These are phyloP conservation scores for Serranus cabrilla DNA, from an alignment of 2,797 vertebrate species.

Conservation along the genomic window DNA sequence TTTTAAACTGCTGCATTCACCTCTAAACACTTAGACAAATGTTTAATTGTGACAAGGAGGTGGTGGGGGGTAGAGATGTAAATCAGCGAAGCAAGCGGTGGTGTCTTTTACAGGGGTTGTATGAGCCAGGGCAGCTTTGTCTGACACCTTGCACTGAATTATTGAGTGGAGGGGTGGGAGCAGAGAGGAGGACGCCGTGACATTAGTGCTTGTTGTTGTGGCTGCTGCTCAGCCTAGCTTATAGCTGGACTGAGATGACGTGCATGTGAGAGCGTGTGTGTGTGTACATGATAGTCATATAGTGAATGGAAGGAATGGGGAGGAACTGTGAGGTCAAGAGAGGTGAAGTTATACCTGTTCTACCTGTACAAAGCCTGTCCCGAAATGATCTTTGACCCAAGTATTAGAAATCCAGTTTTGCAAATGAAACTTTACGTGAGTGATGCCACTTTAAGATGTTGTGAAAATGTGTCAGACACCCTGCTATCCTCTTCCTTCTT, in stretches of 20 bases:
- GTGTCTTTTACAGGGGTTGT: slow-evolving; percentile 85
- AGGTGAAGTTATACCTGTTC: slow-evolving; percentile 9
- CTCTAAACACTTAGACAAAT: slow-evolving; percentile 77
- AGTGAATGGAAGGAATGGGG: slow-evolving; percentile 28
- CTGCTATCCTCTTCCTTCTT: slow-evolving; percentile 68
- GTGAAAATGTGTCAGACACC: slow-evolving; percentile 49
- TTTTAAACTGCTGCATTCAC: slow-evolving; percentile 42
- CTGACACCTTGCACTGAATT: slow-evolving; percentile 88
- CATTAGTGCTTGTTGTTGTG: slow-evolving; percentile 87
- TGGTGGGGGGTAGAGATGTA: slow-evolving; percentile 68
- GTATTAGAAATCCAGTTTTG: neutral
- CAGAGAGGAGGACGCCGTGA: slow-evolving; percentile 77
- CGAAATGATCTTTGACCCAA: neutral
- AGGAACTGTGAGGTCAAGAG: slow-evolving; percentile 7
- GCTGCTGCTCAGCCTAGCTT: slow-evolving; percentile 80
- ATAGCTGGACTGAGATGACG: slow-evolving; percentile 66
- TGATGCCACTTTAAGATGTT: slow-evolving; percentile 27
- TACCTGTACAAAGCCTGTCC: neutral
- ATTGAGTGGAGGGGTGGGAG: slow-evolving; percentile 77
- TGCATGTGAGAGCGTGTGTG: slow-evolving; percentile 1
- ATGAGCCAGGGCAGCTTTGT: slow-evolving; percentile 89
- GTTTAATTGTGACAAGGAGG: slow-evolving; percentile 80
- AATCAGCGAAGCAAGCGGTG: slow-evolving; percentile 78
- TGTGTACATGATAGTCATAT: slow-evolving; percentile 19
- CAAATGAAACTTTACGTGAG: neutral